Conservation (phyloP, 2,113 vertebrate species). For the Hepsetus odoe region DNA sequence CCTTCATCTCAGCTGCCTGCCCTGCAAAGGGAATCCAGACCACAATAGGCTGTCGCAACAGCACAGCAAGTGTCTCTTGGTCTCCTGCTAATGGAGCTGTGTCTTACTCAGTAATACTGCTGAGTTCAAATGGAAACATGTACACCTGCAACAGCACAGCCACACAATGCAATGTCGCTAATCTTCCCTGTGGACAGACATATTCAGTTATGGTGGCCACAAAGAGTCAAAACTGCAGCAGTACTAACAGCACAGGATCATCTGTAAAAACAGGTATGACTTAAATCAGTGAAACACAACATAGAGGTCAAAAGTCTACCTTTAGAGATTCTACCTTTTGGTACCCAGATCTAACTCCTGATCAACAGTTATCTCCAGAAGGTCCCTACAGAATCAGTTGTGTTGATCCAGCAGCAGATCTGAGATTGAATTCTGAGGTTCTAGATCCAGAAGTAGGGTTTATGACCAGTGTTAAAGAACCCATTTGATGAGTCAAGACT, state of each 20-base stretch:
- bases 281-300: too few relatives aligned
- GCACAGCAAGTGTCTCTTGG: slow-evolving; percentile 52
- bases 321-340: background rate
- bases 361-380: background rate
- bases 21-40: slow-evolving; percentile 47
- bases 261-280: background rate
- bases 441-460: too few relatives aligned
- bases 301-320: background rate
- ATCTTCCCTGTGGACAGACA: slow-evolving; percentile 4
- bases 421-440: too few relatives aligned
- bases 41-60: slow-evolving; percentile 44
- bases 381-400: background rate
- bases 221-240: background rate
- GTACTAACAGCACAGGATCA: background rate
- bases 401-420: background rate
- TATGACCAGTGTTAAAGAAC: too few relatives aligned
- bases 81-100: slow-evolving; percentile 42
- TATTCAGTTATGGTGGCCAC: background rate
- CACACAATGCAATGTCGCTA: background rate
- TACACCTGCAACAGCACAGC: slow-evolving; percentile 2
- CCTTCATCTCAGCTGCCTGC: slow-evolving; percentile 50
- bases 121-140: background rate
- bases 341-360: background rate
- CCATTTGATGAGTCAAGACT: too few relatives aligned
- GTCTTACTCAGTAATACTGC: background rate